phyloP scores from a whole-genome alignment of 2,113 vertebrate species.

The Sinosuthora webbiana region DNA sequence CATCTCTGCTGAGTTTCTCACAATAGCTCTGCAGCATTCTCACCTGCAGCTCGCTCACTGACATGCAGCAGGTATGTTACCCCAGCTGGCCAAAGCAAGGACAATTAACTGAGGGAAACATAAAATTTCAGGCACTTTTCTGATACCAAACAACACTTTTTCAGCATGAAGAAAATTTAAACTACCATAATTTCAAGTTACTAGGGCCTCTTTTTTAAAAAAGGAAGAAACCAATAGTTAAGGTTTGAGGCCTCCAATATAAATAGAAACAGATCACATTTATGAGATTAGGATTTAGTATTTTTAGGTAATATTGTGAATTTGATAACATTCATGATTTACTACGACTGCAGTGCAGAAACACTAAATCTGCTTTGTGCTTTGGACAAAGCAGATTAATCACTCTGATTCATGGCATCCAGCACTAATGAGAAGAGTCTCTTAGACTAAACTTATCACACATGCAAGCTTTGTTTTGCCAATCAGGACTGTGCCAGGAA shows the following conservation, averaged over 20 bases:
- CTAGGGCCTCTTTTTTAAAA: neutral
- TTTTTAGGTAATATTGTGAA: neutral
- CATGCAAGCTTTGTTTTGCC: constrained; percentile 13
- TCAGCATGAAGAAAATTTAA: neutral
- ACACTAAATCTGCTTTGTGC: neutral
- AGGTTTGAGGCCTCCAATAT: neutral
- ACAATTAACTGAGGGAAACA: neutral
- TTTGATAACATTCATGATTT: neutral
- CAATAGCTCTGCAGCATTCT: neutral
- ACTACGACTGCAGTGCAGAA: neutral
- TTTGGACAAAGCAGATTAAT: constrained; percentile 23
- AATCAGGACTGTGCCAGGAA: neutral
- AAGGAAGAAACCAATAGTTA: neutral
- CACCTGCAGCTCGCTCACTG: neutral
- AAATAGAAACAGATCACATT: neutral
- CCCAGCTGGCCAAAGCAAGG: neutral
- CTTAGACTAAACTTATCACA: neutral
- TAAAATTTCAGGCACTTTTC: neutral
- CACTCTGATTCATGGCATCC: constrained; percentile 13
- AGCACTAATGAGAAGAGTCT: neutral
- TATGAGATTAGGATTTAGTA: neutral
- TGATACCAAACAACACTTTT: neutral
- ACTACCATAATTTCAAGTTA: neutral
- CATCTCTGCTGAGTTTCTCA: neutral
- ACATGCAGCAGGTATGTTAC: neutral